Percentiles rank a stretch among this genome's conserved stretches.
phyloP scores from a whole-genome alignment of 2,113 vertebrate species.

The Barnardius zonarius region DNA sequence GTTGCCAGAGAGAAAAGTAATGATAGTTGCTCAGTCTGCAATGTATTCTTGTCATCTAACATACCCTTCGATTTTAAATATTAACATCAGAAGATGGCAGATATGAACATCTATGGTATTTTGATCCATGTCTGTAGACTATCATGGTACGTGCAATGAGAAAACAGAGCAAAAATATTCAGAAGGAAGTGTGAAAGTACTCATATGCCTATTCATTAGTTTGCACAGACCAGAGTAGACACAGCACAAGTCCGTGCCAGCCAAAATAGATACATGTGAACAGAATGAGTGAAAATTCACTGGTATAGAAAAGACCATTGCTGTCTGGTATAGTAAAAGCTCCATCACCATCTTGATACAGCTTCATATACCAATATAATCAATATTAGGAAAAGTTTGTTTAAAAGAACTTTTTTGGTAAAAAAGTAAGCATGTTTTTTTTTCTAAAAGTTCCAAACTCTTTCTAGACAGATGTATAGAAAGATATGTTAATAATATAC shows the following conservation, averaged over 20 bases:
- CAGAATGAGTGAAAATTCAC: neutral
- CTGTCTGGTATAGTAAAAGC: neutral
- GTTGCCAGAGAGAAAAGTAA: neutral
- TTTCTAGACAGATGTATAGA: neutral
- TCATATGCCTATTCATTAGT: fast-evolving
- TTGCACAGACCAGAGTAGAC: neutral
- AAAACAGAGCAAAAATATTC: neutral
- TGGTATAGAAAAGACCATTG: neutral
- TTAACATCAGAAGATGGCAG: neutral
- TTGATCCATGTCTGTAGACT: neutral
- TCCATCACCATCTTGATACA: neutral
- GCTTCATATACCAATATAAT: neutral
- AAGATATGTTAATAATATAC: neutral
- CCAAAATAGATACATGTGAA: neutral
- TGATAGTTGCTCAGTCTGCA: neutral
- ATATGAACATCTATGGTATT: neutral
- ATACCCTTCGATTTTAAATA: neutral
- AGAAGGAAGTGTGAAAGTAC: neutral
- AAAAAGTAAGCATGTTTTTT: neutral
- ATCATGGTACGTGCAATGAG: neutral
- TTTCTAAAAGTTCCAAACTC: neutral
- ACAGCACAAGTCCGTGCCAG: neutral
- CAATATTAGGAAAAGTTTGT: neutral
- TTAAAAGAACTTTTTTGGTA: neutral
- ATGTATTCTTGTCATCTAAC: neutral